Evolutionary conservation across 2,797 vertebrate species (phyloP).

Genomic region (Eulemur albifrons): DNA sequence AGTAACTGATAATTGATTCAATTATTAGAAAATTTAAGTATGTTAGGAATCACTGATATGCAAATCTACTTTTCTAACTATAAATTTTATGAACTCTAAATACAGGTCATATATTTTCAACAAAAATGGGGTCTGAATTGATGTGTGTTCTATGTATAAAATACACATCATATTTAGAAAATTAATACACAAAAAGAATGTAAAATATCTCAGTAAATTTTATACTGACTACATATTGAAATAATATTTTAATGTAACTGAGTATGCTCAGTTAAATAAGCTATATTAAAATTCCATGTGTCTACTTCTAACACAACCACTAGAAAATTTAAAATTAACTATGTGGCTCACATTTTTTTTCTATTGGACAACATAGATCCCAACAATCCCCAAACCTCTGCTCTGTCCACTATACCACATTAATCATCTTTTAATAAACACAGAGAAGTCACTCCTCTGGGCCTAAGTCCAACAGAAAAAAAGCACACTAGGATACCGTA

Average conservation of each 20-base stretch:
- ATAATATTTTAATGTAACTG: background rate
- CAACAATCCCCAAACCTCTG: background rate
- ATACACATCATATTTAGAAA: constrained; percentile 48
- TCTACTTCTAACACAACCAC: background rate
- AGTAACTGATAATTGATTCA: background rate
- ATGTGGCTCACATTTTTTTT: background rate
- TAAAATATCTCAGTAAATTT: constrained; percentile 30
- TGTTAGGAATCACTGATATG: background rate
- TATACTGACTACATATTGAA: constrained; percentile 6
- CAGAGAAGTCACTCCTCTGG: background rate
- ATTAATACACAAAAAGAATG: background rate
- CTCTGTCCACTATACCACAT: background rate
- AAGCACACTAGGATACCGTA: background rate
- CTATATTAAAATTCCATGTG: background rate
- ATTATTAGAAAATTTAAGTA: constrained; percentile 6
- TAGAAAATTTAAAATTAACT: background rate
- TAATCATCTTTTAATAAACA: constrained; percentile 9
- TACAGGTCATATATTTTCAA: background rate
- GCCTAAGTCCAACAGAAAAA: constrained; percentile 40
- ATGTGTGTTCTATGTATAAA: constrained; percentile 16
- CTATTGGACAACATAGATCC: background rate
- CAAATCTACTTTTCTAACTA: constrained; percentile 22
- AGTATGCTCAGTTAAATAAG: background rate
- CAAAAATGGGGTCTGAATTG: background rate
- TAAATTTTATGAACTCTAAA: constrained; percentile 32